Evolutionary conservation across 2,113 vertebrate genomes (phyloP), one percentile per base, ranked within the genome.

Genomic region (Gymnorhina tibicen): DNA sequence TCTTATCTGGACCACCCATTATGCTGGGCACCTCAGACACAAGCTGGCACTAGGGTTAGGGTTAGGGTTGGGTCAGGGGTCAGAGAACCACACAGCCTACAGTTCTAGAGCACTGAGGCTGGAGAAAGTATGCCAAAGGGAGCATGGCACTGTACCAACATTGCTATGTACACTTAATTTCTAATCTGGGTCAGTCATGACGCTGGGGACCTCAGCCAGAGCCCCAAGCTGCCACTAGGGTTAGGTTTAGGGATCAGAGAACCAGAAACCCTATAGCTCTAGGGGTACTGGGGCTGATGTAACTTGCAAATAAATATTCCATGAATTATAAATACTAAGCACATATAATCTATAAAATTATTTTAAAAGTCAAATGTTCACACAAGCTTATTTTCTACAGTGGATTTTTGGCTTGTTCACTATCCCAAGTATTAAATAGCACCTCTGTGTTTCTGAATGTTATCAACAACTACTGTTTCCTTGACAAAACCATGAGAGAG

Each of bases 401-500:
- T 0, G 0, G 59, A 64, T 69, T 96, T 89, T 82, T 90, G 32
- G 56, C 69, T 94, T 85, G 42, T 62, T 94, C 21, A 10, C 39
- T 72, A 85, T 84, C 66, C 73, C 2, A 3, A 81, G 56, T 78
- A 87, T 56, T 88, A 79, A 95, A 95, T 13, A 93, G 49, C 33
- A 92, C 62, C 90, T 95, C 78, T 67, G 50, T 64, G 32, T 83
- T 93, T 85, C 85, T 76, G 68, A 94, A 94, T 87, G 80, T 91
- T 93, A 91, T 92, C 77, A 85, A 60, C 66, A 75, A 32, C 72
- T 76, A 74, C 91, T 73, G 62, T 93, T 91, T 93, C 83, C 91
- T 91, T 92, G 86, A 96, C 73, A 93, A 93, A 96, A 84, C 28
- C 69, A 17, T 69, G 64, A 93, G 32, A 86, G 79, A 94, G 73